Base-by-base conservation (phyloP, 2,113 vertebrate species). In the Neofelis nebulosa region DNA sequence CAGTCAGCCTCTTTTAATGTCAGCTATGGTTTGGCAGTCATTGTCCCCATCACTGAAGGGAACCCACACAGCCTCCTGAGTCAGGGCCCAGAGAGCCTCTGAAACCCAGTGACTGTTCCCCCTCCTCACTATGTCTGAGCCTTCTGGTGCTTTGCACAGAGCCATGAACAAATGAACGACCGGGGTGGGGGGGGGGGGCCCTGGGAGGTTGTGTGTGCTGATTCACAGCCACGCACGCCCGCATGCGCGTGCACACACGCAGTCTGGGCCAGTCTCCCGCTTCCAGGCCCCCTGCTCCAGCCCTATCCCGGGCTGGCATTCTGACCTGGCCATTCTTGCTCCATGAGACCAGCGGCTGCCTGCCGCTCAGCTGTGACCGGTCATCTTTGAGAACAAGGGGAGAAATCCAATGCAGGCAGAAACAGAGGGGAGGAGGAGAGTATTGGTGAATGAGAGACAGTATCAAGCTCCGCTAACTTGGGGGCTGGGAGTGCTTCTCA, bases 181-280 rank as follows among this genome's bases (percentile, higher is more conserved):
- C 15, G 45, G 63, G 45, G 45, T 45, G 45, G 7, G 45, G 45
- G 45, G 5, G 41, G 45, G 27, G 63, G 27, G 36, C 19, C 19
- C 61, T 45, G 66, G 55, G 48, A 74, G n/a, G 31, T 31, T 8
- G 14, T 84, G 69, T 9, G 50, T 93, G 55, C 36, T 50, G 31
- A 50, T 7, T 45, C 55, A 50, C 21, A 10, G 10, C 12, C 36
- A 9, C 8, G 8, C 4, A 6, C 13, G 0, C 61, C 21, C 10
- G n/a, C 7, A 21, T 13, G 2, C 45, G 3, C 25, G 12, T 15
- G 4, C 71, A 4, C 33, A 13, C 48, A 19, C 5, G 0, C 5
- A 21, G 9, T 74, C 74, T 45, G 31, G 12, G 14, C 19, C 21
- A 0, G 23, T 14, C 74, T 36, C 36, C 41, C 29, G 31, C 52